Base-by-base conservation (phyloP, 1,140 invertebrate genomes). In the Eupristina koningsbergeri region DNA sequence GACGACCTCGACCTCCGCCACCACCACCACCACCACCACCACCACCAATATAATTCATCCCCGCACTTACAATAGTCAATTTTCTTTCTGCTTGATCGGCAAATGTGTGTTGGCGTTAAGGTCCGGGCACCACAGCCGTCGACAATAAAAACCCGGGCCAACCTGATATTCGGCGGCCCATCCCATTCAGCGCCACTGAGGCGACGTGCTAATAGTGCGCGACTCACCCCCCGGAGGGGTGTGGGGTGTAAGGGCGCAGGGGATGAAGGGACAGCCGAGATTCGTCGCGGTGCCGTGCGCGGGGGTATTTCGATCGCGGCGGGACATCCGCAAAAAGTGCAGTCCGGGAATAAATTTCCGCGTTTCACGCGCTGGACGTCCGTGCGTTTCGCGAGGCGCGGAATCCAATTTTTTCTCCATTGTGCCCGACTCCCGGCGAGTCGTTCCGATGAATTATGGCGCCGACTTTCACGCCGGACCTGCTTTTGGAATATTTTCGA, bases 71-170 rank as follows among this genome's bases (percentile, higher is more conserved):
- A 78, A 84, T 84, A 84, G 83, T 84, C 78, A 84, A 80, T 84
- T 80, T 80, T 80, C 73, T 85, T 85, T 85, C 84, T 85, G 84
- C 84, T 78, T 79, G 79, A 85, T 85, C 84, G 84, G 84, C 79
- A 81, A 85, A 85, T 85, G 84, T 76, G 71, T 74, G 77, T 84
- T 78, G 83, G 45, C 47, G 22, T 17, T 31, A 17, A 26, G 15
- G 9, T 22, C 26, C 53, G 26, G 22, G 7, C 53, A 26, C 22
- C 53, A 64, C 81, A 78, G 81, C 75, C 81, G 81, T 34, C 58
- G 63, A 47, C 47, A 77, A 81, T 85, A 85, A 85, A 85, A 85
- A 61, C 34, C 67, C 77, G 26, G 45, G 39, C 58, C 39, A 77
- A 81, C 84, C 84, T 78, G 84, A 81, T 58, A 76, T 58, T 71